Evolutionary conservation across 2,888 invertebrate genomes (phyloP).

Genomic region (Drosophila niveifrons): DNA sequence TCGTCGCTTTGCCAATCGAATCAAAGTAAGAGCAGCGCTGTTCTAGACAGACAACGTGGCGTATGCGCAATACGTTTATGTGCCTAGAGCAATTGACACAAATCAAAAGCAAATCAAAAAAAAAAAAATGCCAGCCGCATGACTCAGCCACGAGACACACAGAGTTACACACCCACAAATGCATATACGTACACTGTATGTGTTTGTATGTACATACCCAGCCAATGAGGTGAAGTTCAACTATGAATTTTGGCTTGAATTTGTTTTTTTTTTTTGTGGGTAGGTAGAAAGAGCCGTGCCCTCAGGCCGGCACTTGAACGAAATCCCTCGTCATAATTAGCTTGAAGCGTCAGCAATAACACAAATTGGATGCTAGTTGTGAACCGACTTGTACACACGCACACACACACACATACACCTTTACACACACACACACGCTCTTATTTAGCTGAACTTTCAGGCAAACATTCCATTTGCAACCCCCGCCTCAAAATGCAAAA

Average conservation of each 20-base stretch:
- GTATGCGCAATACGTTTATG: conserved; percentile 35
- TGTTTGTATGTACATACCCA: not conserved
- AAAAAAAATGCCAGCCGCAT: conserved; percentile 54
- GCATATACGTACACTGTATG: not conserved
- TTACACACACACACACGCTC: conserved; percentile 49
- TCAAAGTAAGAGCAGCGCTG: not conserved
- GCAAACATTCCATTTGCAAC: conserved; percentile 73
- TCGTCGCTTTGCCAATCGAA: conserved; percentile 9
- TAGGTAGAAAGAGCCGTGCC: conserved; percentile 62
- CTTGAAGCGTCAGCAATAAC: conserved; percentile 46
- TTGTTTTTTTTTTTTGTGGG: conserved; percentile 13
- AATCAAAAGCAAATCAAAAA: not conserved
- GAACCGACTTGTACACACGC: conserved; percentile 30
- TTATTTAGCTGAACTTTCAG: conserved; percentile 62
- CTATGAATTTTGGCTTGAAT: conserved; percentile 44
- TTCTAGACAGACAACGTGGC: conserved; percentile 34
- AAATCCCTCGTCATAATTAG: conserved; percentile 61
- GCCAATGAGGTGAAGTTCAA: conserved; percentile 76
- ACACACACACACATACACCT: conserved; percentile 44
- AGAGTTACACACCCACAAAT: conserved; percentile 17
- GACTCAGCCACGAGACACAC: conserved; percentile 50
- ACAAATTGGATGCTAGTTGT: conserved; percentile 55
- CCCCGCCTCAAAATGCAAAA: conserved; percentile 75
- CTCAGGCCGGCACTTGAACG: conserved; percentile 43
- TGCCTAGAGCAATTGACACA: conserved; percentile 15